phyloP scores from a whole-genome alignment of 2,888 invertebrate genomes.

The Coenonympha arcania region DNA sequence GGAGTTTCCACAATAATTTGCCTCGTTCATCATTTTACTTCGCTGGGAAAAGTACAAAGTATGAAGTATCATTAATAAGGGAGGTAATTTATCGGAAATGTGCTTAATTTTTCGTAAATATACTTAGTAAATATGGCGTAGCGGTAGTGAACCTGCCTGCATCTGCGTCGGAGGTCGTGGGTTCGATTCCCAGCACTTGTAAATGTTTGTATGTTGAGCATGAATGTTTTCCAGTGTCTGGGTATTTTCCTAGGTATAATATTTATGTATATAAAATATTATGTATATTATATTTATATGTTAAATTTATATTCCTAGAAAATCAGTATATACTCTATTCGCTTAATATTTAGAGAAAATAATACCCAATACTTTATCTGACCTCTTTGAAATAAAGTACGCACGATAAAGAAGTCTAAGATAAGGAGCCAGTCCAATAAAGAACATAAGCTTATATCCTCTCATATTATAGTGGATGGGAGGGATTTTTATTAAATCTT shows the following conservation, averaged over 20 bases:
- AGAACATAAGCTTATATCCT: slow-evolving; percentile 18
- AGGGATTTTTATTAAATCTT: slow-evolving; percentile 60
- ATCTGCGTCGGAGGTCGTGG: no score
- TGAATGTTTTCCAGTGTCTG: no score
- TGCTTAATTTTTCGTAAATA: slow-evolving; percentile 1
- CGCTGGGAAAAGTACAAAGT: slow-evolving; percentile 5
- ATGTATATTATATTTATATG: not conserved
- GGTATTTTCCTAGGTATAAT: not conserved
- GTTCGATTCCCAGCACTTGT: no score
- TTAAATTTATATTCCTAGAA: not conserved
- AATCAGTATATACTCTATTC: no score
- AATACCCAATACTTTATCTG: not conserved
- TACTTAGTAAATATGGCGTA: no score
- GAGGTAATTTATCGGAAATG: slow-evolving; percentile 5
- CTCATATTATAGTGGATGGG: slow-evolving; percentile 32
- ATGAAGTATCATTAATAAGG: slow-evolving; percentile 9
- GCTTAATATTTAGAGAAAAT: no score
- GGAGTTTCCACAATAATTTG: slow-evolving; percentile 19
- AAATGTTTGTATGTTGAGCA: no score
- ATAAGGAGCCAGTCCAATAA: slow-evolving; percentile 33
- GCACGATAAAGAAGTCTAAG: slow-evolving; percentile 27
- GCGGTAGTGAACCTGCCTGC: no score
- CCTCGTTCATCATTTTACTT: slow-evolving; percentile 18
- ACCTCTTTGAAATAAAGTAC: not conserved
- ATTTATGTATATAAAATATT: no score